These are phyloP conservation scores for Tauraco erythrolophus DNA, from an alignment of 2,113 vertebrate species.

Conservation along the genomic window DNA sequence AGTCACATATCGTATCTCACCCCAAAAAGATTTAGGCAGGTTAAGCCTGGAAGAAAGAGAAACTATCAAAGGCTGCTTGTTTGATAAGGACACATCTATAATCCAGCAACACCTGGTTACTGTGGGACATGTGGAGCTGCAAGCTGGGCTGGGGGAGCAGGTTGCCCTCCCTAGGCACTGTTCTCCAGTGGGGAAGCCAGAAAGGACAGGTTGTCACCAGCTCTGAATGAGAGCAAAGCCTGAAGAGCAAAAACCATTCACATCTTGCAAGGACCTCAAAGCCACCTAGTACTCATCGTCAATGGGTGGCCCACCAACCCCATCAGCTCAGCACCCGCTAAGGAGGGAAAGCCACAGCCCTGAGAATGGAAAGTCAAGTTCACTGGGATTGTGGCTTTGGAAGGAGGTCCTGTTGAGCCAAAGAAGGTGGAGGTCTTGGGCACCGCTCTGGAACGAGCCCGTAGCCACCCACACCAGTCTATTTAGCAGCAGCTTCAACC, in stretches of 20 bases:
- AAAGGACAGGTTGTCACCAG: neutral
- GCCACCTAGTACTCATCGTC: neutral
- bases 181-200: neutral
- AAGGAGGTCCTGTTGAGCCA: neutral
- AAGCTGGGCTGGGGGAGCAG: neutral
- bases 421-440: neutral
- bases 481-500: neutral
- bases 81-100: constrained; percentile 3
- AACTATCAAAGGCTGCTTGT: constrained; percentile 26
- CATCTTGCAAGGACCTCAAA: neutral
- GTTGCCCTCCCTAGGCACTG: neutral
- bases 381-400: neutral
- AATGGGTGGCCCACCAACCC: neutral
- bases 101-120: neutral
- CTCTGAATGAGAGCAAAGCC: neutral
- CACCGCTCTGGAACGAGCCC: neutral
- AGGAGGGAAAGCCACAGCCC: neutral
- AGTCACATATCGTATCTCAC: neutral
- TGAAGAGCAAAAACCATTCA: neutral
- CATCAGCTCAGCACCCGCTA: neutral
- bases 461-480: neutral
- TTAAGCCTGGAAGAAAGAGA: constrained; percentile 43
- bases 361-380: neutral
- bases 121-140: neutral
- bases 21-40: constrained; percentile 39